phyloP scores from a whole-genome alignment of 2,888 invertebrate genomes.

The Troides aeacus region DNA sequence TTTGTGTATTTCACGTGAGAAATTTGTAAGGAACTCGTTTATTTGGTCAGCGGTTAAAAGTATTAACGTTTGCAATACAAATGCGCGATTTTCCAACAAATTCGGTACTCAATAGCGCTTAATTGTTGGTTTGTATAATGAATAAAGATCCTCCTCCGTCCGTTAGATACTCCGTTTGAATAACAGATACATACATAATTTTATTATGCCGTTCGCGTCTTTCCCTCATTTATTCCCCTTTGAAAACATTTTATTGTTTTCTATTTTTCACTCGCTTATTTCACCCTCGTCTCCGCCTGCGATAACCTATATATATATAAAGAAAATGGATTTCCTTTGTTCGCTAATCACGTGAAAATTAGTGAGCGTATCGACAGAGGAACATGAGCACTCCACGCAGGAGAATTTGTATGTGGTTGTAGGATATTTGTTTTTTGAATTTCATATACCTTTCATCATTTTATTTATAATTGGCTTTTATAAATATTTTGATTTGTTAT shows the following conservation, averaged over 20 bases:
- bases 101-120: not conserved
- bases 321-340: too few relatives aligned
- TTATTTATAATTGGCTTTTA: too few relatives aligned
- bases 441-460: too few relatives aligned
- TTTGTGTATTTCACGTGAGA: too few relatives aligned
- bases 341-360: too few relatives aligned
- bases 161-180: not conserved
- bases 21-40: not conserved
- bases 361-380: too few relatives aligned
- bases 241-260: not conserved
- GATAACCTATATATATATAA: too few relatives aligned
- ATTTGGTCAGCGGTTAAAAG: not conserved
- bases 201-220: not conserved
- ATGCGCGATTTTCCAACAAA: not conserved
- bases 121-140: conserved; percentile 1
- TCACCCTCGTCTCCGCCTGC: not conserved
- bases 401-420: too few relatives aligned
- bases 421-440: too few relatives aligned
- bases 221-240: not conserved
- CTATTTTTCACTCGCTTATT: too few relatives aligned
- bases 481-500: too few relatives aligned
- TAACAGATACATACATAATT: not conserved
- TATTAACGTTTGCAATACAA: not conserved
- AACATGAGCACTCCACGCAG: too few relatives aligned
- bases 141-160: conserved; percentile 4